A percentile compares a stretch with the other conserved stretches of the same genome.
These are phyloP conservation scores for Loris lydekkerianus DNA, from an alignment of 2,797 vertebrate genomes.

Conservation along the genomic window DNA sequence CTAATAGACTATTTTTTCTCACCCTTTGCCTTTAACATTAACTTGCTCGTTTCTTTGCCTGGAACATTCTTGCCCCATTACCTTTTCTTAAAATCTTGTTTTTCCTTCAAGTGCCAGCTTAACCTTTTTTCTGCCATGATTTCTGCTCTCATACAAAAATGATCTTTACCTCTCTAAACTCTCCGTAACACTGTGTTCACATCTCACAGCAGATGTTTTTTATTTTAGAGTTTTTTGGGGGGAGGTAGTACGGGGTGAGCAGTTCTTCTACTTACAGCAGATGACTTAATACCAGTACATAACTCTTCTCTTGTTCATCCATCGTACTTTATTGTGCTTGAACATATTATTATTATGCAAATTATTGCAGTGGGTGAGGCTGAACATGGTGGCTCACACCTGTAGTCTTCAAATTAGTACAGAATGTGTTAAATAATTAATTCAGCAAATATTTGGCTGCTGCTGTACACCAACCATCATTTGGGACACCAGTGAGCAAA, in stretches of 20 bases:
- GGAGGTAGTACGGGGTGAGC: not conserved
- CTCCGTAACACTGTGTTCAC: constrained; percentile 3
- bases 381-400: too few relatives aligned
- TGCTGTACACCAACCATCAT: not conserved
- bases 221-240: constrained; percentile 26
- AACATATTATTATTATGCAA: not conserved
- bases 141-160: not conserved
- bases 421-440: constrained; percentile 19
- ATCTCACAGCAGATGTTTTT: not conserved
- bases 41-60: not conserved
- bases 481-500: not conserved
- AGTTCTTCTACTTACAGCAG: not conserved
- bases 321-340: constrained; percentile 21
- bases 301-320: constrained; percentile 27
- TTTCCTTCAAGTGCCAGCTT: constrained; percentile 32
- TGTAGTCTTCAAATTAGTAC: constrained; percentile 1
- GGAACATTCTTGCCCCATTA: not conserved
- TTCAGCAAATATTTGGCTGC: constrained; percentile 22
- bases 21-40: constrained; percentile 28
- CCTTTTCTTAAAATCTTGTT: constrained; percentile 54
- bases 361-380: not conserved
- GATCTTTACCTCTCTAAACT: constrained; percentile 31
- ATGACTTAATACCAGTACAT: not conserved
- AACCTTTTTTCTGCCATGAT: constrained; percentile 24
- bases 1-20: constrained; percentile 1